Percentiles rank a stretch among this genome's conserved stretches.
phyloP scores from a whole-genome alignment of 2,888 invertebrate genomes.

The Pseudeuparius sepicola region DNA sequence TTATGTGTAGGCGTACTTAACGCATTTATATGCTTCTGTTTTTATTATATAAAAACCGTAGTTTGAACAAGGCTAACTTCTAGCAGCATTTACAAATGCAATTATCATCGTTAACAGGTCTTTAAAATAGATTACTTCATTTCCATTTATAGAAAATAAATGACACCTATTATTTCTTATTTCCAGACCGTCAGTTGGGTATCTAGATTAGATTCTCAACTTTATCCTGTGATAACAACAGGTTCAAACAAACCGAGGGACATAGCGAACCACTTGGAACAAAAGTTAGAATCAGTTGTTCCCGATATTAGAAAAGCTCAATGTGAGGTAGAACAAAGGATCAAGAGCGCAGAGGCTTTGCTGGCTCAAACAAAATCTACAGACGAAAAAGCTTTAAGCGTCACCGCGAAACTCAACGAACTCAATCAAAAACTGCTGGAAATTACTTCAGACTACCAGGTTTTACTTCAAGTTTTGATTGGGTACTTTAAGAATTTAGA shows the following conservation, averaged over 20 bases:
- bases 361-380: slow-evolving; percentile 47
- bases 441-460: slow-evolving; percentile 61
- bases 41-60: too few species aligned
- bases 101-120: too few species aligned
- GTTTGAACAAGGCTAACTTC: too few species aligned
- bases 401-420: slow-evolving; percentile 55
- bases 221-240: slow-evolving; percentile 65
- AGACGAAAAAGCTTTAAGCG: slow-evolving; percentile 47
- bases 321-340: slow-evolving; percentile 54
- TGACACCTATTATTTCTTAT: too few species aligned
- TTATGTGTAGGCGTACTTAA: too few species aligned
- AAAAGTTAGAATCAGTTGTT: slow-evolving; percentile 46
- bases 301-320: slow-evolving; percentile 54
- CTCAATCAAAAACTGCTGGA: slow-evolving; percentile 56
- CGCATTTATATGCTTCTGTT: too few species aligned
- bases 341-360: slow-evolving; percentile 56
- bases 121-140: too few species aligned
- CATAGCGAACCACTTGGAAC: slow-evolving; percentile 47
- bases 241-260: slow-evolving; percentile 49
- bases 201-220: slow-evolving; percentile 57
- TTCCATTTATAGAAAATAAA: too few species aligned
- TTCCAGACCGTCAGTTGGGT: slow-evolving; percentile 55
- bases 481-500: slow-evolving; percentile 59
- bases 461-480: slow-evolving; percentile 55
- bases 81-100: too few species aligned